Percentiles rank a stretch among this genome's conserved stretches.
Conservation (phyloP, 2,797 vertebrate genomes). For the Astyanax mexicanus region DNA sequence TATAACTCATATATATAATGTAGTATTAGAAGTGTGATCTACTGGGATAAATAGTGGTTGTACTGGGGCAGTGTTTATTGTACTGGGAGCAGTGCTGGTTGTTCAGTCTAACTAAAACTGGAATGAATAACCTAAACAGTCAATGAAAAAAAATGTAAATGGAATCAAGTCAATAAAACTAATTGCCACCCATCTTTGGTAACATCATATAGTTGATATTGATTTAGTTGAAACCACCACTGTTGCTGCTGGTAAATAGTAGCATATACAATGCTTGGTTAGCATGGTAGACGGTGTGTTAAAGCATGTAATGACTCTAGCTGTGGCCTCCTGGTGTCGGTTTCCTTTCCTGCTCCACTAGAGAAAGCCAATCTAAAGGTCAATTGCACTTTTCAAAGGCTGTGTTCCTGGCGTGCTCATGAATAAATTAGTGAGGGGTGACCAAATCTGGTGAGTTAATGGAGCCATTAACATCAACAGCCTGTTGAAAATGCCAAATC, state of each 20-base stretch:
- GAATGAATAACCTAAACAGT: too few relatives aligned
- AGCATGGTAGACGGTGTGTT: slow-evolving; percentile 47
- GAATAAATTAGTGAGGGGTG: slow-evolving; percentile 62
- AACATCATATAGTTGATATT: not conserved
- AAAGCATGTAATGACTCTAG: slow-evolving; percentile 39
- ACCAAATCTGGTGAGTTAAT: slow-evolving; percentile 58
- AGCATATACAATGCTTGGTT: slow-evolving; percentile 24
- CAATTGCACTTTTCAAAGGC: slow-evolving; percentile 61
- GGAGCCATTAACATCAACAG: slow-evolving; percentile 57
- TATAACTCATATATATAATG: too few relatives aligned
- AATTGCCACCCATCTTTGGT: too few relatives aligned
- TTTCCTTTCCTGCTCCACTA: slow-evolving; percentile 46
- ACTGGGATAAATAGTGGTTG: too few relatives aligned
- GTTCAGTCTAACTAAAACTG: too few relatives aligned
- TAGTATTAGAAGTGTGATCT: too few relatives aligned
- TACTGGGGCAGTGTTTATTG: too few relatives aligned
- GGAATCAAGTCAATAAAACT: not conserved
- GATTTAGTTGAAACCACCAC: not conserved
- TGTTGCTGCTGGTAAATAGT: slow-evolving; percentile 11
- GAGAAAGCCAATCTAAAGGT: slow-evolving; percentile 58
- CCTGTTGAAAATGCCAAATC: slow-evolving; percentile 58
- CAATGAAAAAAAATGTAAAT: not conserved
- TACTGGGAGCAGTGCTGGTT: too few relatives aligned
- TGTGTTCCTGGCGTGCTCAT: slow-evolving; percentile 56
- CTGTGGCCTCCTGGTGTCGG: slow-evolving; percentile 32